Conservation (phyloP, 1,140 invertebrate species). For the Aphis gossypii region DNA sequence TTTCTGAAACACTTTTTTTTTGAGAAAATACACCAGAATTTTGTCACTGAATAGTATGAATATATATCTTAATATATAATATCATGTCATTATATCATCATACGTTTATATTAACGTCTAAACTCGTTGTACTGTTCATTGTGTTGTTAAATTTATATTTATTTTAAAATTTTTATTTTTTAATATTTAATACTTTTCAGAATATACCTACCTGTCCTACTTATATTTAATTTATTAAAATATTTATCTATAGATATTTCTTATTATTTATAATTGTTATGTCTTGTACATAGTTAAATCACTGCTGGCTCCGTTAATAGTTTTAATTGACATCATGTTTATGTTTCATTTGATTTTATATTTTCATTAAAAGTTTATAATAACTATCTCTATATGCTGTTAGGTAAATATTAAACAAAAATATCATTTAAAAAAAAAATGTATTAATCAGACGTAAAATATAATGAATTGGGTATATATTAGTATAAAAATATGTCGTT, state of each 20-base stretch:
- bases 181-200: background rate
- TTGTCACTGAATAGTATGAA: background rate
- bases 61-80: background rate
- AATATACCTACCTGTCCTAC: background rate
- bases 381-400: background rate
- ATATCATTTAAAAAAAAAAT: background rate
- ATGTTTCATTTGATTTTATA: background rate
- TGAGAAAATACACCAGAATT: background rate
- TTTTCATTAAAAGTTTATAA: background rate
- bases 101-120: background rate
- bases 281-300: no score
- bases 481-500: background rate
- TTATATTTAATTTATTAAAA: background rate
- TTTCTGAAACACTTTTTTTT: background rate
- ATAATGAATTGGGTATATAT: background rate
- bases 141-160: background rate
- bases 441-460: background rate
- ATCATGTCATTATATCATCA: background rate
- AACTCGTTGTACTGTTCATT: background rate
- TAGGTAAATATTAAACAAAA: background rate
- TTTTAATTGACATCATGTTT: background rate
- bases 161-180: background rate
- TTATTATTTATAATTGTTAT: background rate
- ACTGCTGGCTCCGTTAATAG: no score
- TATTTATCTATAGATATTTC: background rate